Evolutionary conservation across 2,113 vertebrate genomes (phyloP).

Genomic region (Azemiops feae): DNA sequence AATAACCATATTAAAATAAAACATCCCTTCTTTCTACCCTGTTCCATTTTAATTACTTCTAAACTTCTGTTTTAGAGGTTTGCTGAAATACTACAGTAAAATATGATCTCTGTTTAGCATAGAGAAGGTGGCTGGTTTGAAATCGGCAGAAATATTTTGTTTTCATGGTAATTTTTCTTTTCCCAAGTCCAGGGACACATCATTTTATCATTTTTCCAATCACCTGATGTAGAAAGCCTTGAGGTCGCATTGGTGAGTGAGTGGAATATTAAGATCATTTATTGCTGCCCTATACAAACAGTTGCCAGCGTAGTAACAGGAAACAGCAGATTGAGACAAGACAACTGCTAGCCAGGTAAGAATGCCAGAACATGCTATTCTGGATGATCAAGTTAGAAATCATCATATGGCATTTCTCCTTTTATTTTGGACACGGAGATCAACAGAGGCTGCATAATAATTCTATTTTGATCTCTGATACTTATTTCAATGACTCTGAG

Average conservation of each 20-base stretch:
- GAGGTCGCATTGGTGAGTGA: neutral
- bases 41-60: neutral
- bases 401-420: neutral
- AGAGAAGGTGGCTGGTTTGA: neutral
- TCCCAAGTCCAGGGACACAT: neutral
- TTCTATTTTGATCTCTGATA: neutral
- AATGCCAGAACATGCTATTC: neutral
- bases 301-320: neutral
- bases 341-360: neutral
- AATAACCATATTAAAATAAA: neutral
- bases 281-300: neutral
- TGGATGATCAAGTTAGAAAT: neutral
- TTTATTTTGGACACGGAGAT: neutral
- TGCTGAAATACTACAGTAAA: neutral
- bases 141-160: neutral
- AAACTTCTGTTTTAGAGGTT: neutral
- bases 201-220: neutral
- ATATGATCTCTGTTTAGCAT: neutral
- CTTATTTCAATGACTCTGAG: neutral
- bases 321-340: neutral
- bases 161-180: neutral
- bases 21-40: neutral
- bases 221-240: neutral
- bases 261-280: neutral
- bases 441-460: neutral